Conservation (phyloP, 2,113 vertebrate species). For the Fregetta grallaria region DNA sequence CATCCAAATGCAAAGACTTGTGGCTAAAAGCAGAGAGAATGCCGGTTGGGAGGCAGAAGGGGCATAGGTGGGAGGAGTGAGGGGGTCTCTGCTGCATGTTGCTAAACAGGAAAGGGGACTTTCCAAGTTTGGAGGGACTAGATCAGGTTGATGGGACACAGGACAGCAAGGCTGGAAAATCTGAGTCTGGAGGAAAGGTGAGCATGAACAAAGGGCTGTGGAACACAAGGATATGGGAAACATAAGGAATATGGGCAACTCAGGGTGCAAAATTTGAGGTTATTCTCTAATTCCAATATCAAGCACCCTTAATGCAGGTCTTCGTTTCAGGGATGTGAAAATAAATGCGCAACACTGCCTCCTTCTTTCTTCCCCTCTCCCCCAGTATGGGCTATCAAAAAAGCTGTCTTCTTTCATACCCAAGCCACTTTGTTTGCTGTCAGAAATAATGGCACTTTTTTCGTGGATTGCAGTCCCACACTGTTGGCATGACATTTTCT, state of each 20-base stretch:
- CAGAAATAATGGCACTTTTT: not conserved
- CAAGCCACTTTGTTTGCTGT: not conserved
- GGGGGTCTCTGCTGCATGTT: not conserved
- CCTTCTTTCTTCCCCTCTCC: not conserved
- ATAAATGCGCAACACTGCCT: not conserved
- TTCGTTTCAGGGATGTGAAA: not conserved
- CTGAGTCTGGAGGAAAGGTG: not conserved
- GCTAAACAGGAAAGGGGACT: not conserved
- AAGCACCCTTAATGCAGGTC: not conserved
- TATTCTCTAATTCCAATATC: not conserved
- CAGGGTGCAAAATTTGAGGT: not conserved
- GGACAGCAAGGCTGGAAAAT: not conserved
- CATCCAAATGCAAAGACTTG: not conserved
- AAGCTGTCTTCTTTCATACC: not conserved
- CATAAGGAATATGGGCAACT: not conserved
- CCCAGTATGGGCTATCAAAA: not conserved
- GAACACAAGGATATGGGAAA: not conserved
- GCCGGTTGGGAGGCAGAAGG: not conserved
- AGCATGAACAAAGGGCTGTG: not conserved
- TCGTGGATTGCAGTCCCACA: not conserved
- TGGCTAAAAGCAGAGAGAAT: not conserved
- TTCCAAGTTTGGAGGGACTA: not conserved
- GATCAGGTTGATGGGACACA: not conserved
- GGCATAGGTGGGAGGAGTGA: not conserved
- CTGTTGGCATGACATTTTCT: not conserved